Conservation (phyloP, 2,888 invertebrate genomes). For the Mesorhabditis belari region DNA sequence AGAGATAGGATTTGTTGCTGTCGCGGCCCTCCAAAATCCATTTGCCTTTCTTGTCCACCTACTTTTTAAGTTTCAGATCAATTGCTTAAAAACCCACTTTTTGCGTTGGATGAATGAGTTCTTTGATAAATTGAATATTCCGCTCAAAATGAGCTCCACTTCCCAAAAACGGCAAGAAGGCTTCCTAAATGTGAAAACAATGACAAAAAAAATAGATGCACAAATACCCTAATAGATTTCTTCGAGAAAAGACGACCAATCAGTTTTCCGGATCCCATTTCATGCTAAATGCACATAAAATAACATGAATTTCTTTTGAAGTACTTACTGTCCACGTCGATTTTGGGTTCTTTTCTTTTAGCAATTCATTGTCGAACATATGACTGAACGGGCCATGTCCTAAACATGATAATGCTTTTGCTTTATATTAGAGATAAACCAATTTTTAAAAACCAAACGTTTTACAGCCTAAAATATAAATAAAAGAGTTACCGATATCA, state of each 20-base stretch:
- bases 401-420: constrained; percentile 16
- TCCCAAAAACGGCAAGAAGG: constrained; percentile 51
- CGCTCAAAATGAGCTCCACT: constrained; percentile 46
- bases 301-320: not conserved
- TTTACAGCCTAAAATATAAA: not conserved
- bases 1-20: constrained; percentile 58
- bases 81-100: constrained; percentile 21
- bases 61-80: constrained; percentile 4
- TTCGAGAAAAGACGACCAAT: constrained; percentile 56
- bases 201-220: too few relatives aligned
- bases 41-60: constrained; percentile 8
- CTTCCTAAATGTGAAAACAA: constrained; percentile 31
- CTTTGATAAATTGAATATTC: constrained; percentile 56
- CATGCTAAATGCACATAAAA: constrained; percentile 57
- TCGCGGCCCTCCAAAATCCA: constrained; percentile 31
- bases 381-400: constrained; percentile 68
- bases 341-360: constrained; percentile 26
- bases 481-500: constrained; percentile 60
- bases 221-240: constrained; percentile 13
- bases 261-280: constrained; percentile 58
- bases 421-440: not conserved
- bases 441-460: too few relatives aligned
- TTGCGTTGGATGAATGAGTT: constrained; percentile 54
- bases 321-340: not conserved
- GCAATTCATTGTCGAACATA: constrained; percentile 61